Evolutionary conservation across 2,888 invertebrate species (phyloP).

Genomic region (Polyommatus icarus): DNA sequence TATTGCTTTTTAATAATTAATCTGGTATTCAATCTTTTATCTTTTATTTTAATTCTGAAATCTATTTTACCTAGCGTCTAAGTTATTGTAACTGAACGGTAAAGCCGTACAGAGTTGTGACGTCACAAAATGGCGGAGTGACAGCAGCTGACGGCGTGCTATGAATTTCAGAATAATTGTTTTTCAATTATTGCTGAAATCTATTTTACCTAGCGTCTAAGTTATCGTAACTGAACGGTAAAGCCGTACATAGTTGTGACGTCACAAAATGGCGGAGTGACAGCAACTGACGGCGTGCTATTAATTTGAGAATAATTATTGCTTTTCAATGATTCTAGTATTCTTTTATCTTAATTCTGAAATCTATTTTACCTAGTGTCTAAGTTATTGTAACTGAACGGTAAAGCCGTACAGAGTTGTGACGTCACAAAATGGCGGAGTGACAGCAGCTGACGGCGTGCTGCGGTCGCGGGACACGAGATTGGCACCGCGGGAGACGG

Average conservation of each 20-base stretch:
- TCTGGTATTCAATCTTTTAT: not conserved
- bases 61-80: not conserved
- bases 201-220: not conserved
- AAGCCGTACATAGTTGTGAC: not conserved
- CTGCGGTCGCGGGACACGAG: conserved; percentile 25
- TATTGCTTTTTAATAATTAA: too few species aligned
- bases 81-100: not conserved
- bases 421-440: conserved; percentile 20
- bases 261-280: conserved; percentile 5
- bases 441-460: conserved; percentile 27
- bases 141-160: conserved; percentile 19
- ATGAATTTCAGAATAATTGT: too few species aligned
- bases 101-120: not conserved
- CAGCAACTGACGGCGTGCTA: not conserved
- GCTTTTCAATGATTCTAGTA: not conserved
- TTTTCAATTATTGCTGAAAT: too few species aligned
- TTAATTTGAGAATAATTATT: too few species aligned
- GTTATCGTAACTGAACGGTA: not conserved
- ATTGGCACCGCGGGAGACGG: conserved; percentile 26
- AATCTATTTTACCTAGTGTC: not conserved
- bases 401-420: not conserved
- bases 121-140: conserved; percentile 16
- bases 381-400: not conserved
- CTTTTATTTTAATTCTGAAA: not conserved
- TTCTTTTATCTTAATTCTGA: not conserved